Conservation (phyloP, 2,113 vertebrate genomes). For the Eira barbara region DNA sequence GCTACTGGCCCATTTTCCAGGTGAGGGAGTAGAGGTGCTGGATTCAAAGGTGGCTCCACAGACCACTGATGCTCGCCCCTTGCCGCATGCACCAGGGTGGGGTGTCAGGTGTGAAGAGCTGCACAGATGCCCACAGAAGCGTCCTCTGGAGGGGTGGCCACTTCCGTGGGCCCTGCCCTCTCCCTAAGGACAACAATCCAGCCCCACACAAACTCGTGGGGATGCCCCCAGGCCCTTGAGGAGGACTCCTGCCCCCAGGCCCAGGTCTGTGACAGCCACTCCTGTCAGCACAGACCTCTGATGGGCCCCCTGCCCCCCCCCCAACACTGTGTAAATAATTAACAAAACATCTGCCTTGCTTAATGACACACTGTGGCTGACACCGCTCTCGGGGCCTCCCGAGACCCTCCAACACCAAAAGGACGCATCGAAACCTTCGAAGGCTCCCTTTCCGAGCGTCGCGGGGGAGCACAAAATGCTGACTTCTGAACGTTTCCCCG, state of each 20-base stretch:
- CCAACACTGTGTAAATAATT: constrained; percentile 59
- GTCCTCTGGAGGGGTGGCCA: neutral
- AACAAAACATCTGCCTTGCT: constrained; percentile 59
- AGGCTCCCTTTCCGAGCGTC: neutral
- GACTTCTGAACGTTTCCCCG: neutral
- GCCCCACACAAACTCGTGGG: neutral
- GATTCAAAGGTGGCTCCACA: neutral
- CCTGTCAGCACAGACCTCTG: constrained; percentile 56
- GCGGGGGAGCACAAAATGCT: neutral
- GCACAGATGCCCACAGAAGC: neutral
- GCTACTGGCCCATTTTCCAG: neutral
- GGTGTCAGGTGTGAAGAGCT: neutral
- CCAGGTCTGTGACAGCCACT: constrained; percentile 66
- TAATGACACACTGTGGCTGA: constrained; percentile 35
- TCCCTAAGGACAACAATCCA: neutral
- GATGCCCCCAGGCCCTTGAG: neutral
- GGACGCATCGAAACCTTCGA: neutral
- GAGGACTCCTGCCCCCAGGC: neutral
- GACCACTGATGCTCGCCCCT: accelerated
- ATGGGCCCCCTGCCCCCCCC: constrained; percentile 26
- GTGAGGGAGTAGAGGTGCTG: neutral
- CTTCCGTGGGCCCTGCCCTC: neutral
- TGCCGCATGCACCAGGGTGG: accelerated
- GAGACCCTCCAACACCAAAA: neutral
- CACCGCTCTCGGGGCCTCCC: neutral